phyloP scores from a whole-genome alignment of 2,888 invertebrate species.

The Timema podura region DNA sequence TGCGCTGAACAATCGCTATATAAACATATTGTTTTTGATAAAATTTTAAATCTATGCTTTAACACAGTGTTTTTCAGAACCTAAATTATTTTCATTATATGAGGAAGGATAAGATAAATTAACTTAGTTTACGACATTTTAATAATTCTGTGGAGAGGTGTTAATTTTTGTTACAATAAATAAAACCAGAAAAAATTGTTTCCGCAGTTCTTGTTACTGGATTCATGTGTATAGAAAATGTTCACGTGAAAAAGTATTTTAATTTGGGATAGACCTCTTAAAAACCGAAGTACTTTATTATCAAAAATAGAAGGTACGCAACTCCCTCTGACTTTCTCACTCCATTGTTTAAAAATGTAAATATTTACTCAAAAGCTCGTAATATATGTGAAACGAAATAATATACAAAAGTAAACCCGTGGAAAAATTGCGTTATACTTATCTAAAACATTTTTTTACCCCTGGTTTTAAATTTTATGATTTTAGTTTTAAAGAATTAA shows the following conservation, averaged over 20 bases:
- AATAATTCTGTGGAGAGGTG: background rate
- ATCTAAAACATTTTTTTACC: no score
- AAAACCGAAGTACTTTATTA: no score
- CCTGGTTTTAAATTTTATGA: no score
- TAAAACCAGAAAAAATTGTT: conserved; percentile 3
- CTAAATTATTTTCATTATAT: background rate
- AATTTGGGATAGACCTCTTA: background rate
- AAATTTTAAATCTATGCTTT: background rate
- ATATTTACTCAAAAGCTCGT: no score
- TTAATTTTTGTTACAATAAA: background rate
- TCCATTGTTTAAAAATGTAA: no score
- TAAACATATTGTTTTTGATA: background rate
- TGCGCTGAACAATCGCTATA: no score
- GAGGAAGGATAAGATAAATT: background rate
- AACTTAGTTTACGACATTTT: background rate
- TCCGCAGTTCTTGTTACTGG: background rate
- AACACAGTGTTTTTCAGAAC: background rate
- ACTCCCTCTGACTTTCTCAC: no score
- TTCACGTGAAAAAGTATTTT: background rate
- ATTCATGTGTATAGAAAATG: background rate
- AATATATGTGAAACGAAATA: no score
- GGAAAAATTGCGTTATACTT: no score
- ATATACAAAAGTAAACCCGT: no score
- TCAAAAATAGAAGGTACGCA: no score
- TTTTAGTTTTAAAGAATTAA: no score